A percentile compares a stretch with the other conserved stretches of the same genome.
Conservation (phyloP, 2,888 invertebrate species). For the Chalcosyrphus nemorum region DNA sequence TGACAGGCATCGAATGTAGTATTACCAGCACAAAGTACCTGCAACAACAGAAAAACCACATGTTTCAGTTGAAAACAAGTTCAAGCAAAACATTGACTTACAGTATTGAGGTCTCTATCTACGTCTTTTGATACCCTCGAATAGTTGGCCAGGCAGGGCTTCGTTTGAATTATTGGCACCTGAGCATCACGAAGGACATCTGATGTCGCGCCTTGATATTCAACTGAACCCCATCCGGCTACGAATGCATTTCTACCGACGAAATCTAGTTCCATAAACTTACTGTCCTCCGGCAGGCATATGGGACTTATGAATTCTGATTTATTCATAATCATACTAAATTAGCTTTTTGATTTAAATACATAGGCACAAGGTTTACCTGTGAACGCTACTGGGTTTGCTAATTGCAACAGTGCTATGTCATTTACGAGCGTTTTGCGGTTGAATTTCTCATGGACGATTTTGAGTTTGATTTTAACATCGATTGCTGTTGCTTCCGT, state of each 20-base stretch:
- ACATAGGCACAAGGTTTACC: slow-evolving; percentile 74
- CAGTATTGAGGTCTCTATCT: too few relatives aligned
- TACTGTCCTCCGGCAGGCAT: slow-evolving; percentile 86
- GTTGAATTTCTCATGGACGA: slow-evolving; percentile 88
- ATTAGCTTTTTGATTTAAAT: too few relatives aligned
- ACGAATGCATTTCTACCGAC: slow-evolving; percentile 86
- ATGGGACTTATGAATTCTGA: slow-evolving; percentile 88
- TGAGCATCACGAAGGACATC: slow-evolving; percentile 83
- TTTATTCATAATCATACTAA: slow-evolving; percentile 10
- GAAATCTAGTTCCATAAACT: slow-evolving; percentile 77
- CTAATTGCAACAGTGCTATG: slow-evolving; percentile 89
- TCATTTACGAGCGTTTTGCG: slow-evolving; percentile 87
- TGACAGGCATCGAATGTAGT: slow-evolving; percentile 80
- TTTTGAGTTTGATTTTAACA: slow-evolving; percentile 84
- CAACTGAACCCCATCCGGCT: slow-evolving; percentile 90
- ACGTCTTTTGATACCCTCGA: slow-evolving; percentile 76
- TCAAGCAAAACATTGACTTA: slow-evolving; percentile 69
- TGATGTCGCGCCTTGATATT: slow-evolving; percentile 79
- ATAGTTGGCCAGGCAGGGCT: slow-evolving; percentile 81
- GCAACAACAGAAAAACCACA: slow-evolving; percentile 8
- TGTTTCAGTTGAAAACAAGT: background rate
- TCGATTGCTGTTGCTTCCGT: slow-evolving; percentile 85
- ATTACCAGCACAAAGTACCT: slow-evolving; percentile 81
- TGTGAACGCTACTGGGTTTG: slow-evolving; percentile 75
- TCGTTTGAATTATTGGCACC: slow-evolving; percentile 81